phyloP scores from a whole-genome alignment of 2,888 invertebrate species.

The Laspeyria flexula region DNA sequence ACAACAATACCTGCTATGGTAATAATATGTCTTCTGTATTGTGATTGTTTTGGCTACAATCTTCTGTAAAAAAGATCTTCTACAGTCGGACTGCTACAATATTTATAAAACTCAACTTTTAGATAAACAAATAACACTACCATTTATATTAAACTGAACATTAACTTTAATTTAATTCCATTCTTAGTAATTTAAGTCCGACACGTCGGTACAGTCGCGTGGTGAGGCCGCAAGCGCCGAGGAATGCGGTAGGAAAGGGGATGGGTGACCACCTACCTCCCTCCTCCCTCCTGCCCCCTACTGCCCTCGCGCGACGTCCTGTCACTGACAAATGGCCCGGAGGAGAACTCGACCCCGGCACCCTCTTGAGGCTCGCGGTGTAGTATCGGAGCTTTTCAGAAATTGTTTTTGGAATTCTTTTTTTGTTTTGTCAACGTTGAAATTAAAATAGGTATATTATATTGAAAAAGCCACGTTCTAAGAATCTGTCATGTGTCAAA shows the following conservation, averaged over 20 bases:
- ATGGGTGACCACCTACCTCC: slow-evolving; percentile 22
- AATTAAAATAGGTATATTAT: too few species aligned
- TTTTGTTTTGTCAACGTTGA: too few species aligned
- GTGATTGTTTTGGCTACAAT: too few species aligned
- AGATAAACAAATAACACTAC: slow-evolving; percentile 11
- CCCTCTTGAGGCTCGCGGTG: slow-evolving; percentile 68
- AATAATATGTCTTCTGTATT: too few species aligned
- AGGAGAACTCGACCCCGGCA: slow-evolving; percentile 81
- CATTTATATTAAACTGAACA: slow-evolving; percentile 45
- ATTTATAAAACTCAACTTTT: too few species aligned
- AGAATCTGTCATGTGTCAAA: too few species aligned
- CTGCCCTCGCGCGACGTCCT: slow-evolving; percentile 72
- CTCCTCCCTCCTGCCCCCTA: slow-evolving; percentile 29
- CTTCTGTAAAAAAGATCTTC: too few species aligned
- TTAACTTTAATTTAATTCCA: slow-evolving; percentile 44
- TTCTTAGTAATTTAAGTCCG: slow-evolving; percentile 59
- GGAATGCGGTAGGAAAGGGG: slow-evolving; percentile 61
- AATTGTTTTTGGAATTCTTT: not conserved
- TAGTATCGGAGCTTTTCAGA: slow-evolving; percentile 32
- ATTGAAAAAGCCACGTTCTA: too few species aligned
- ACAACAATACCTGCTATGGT: too few species aligned
- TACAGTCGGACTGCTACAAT: too few species aligned
- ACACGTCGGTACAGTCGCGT: slow-evolving; percentile 71
- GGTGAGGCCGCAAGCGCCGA: slow-evolving; percentile 68
- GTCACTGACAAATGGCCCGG: slow-evolving; percentile 85